A percentile compares a stretch with the other conserved stretches of the same genome.
Evolutionary conservation across 2,888 invertebrate genomes (phyloP).

Genomic region (Macrophya annulata): DNA sequence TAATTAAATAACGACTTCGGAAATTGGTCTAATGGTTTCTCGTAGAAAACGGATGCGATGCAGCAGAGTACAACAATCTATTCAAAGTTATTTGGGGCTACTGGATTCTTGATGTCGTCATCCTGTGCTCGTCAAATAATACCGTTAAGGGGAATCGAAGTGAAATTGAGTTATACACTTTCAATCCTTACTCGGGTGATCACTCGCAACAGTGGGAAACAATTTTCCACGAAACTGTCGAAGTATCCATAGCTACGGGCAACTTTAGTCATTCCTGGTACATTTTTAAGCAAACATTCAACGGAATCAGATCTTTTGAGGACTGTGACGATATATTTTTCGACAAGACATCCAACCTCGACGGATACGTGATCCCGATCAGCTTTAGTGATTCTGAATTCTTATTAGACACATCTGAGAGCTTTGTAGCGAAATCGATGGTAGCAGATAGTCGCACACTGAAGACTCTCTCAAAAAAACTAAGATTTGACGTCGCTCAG

Average conservation of each 20-base stretch:
- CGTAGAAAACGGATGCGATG: conserved; percentile 1
- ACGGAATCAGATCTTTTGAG: not conserved
- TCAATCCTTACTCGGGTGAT: conserved; percentile 27
- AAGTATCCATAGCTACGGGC: not conserved
- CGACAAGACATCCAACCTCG: conserved; percentile 34
- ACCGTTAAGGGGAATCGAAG: not conserved
- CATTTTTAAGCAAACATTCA: not conserved
- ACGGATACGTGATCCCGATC: conserved; percentile 6
- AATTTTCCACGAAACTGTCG: conserved; percentile 10
- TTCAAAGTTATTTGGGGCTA: conserved; percentile 31
- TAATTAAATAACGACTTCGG: no score
- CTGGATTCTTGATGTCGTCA: conserved; percentile 29
- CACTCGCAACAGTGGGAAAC: conserved; percentile 19
- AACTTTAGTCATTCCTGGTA: conserved; percentile 39
- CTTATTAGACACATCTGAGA: not conserved
- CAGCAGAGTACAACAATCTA: not conserved
- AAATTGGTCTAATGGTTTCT: not conserved
- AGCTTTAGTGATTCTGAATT: not conserved
- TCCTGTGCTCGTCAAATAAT: conserved; percentile 11
- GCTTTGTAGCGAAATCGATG: not conserved
- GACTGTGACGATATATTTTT: conserved; percentile 6
- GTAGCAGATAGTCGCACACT: not conserved
- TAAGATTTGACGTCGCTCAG: conserved; percentile 7
- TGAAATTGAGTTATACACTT: conserved; percentile 25
- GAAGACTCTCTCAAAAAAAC: not conserved